These are phyloP conservation scores for Rhopilema esculentum DNA, from an alignment of 30 jellyfish, hydroid and myxozoan species.

Conservation along the genomic window DNA sequence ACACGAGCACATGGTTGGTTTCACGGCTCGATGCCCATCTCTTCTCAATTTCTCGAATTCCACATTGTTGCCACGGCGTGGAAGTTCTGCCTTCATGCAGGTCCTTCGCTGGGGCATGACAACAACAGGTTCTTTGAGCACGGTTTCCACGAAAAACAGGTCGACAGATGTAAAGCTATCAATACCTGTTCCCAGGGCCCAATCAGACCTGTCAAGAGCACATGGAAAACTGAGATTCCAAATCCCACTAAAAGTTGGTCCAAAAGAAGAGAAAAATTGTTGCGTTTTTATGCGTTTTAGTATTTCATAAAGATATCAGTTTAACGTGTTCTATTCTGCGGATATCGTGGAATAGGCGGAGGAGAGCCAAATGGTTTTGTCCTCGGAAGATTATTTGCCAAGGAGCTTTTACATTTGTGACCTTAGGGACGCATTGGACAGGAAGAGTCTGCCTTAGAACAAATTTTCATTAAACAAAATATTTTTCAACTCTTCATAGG, in stretches of 20 bases:
- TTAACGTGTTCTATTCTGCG: neutral
- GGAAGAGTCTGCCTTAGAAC: too few relatives aligned
- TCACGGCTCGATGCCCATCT: slow-evolving; percentile 50
- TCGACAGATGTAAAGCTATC: neutral
- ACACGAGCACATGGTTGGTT: slow-evolving; percentile 54
- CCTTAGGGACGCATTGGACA: too few relatives aligned
- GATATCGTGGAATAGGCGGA: neutral
- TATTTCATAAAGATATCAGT: too few relatives aligned
- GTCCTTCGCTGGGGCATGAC: neutral
- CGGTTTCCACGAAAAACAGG: slow-evolving; percentile 6
- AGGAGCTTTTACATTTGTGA: too few relatives aligned
- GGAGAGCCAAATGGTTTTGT: neutral
- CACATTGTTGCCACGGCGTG: slow-evolving; percentile 22
- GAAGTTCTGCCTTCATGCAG: neutral
- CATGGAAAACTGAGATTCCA: neutral
- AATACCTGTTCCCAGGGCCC: slow-evolving; percentile 32
- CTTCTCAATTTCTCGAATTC: neutral
- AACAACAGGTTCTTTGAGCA: neutral
- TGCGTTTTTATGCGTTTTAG: too few relatives aligned
- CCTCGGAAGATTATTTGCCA: neutral
- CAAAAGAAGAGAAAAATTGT: too few relatives aligned
- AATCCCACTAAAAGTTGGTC: too few relatives aligned
- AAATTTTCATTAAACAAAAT: too few relatives aligned
- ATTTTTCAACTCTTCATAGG: too few relatives aligned
- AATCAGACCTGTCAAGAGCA: neutral